A percentile compares a stretch with the other conserved stretches of the same genome.
phyloP scores from a whole-genome alignment of 2,797 vertebrate species.

The Sebastolobus alascanus region DNA sequence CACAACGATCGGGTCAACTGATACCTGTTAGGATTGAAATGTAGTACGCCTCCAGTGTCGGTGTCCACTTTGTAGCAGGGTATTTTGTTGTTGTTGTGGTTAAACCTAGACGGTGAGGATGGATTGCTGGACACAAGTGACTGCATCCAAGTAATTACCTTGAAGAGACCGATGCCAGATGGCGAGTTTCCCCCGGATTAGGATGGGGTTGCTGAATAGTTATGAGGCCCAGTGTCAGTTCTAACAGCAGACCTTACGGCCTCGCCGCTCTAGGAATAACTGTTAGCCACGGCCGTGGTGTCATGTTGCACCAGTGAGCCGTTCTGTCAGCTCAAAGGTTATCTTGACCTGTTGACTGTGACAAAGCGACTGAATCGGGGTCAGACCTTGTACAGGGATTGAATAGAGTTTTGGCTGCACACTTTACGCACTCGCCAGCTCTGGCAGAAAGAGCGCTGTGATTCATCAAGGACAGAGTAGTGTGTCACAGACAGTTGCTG shows the following conservation, averaged over 20 bases:
- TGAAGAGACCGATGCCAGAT: constrained; percentile 57
- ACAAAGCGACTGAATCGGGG: constrained; percentile 55
- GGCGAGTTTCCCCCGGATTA: constrained; percentile 39
- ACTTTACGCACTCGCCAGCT: constrained; percentile 15
- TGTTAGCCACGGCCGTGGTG: constrained; percentile 40
- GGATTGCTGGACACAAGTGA: constrained; percentile 52
- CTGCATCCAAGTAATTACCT: constrained; percentile 66
- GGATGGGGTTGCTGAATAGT: constrained; percentile 46
- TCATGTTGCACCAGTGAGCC: constrained; percentile 71
- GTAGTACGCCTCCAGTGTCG: constrained; percentile 20
- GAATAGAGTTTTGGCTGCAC: constrained; percentile 31
- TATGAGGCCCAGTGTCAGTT: constrained; percentile 34
- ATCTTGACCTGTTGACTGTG: constrained; percentile 70
- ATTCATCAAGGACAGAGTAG: constrained; percentile 48
- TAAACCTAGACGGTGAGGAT: constrained; percentile 21
- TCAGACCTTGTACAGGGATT: constrained; percentile 25
- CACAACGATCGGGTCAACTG: constrained; percentile 28
- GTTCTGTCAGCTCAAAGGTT: constrained; percentile 73
- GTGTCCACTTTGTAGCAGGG: constrained; percentile 12
- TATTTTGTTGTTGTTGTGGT: constrained; percentile 33
- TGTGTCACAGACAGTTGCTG: constrained; percentile 49
- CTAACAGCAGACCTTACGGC: constrained; percentile 33
- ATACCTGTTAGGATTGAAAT: constrained; percentile 37
- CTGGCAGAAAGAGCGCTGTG: constrained; percentile 23
- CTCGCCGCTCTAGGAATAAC: constrained; percentile 57